Percentiles rank a stretch among this genome's conserved stretches.
Evolutionary conservation across 1,140 invertebrate genomes (phyloP).

Genomic region (Zaprionus nigranus): DNA sequence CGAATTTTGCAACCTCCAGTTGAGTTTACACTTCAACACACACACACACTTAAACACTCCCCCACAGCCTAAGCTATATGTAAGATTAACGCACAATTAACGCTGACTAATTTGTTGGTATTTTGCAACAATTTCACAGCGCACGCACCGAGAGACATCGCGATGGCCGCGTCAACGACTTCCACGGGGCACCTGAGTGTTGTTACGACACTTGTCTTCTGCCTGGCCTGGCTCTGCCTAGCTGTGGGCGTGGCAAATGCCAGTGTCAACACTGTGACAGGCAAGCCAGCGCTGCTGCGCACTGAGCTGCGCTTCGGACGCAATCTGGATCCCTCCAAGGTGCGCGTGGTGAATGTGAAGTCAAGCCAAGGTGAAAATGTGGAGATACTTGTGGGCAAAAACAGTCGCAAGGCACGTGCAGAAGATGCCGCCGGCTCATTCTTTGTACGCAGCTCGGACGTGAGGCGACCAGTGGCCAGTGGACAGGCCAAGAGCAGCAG

Average conservation of each 20-base stretch:
- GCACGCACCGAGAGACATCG: constrained; percentile 31
- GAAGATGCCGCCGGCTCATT: constrained; percentile 81
- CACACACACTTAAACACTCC: not conserved
- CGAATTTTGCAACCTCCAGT: too few species aligned
- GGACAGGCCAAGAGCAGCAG: constrained; percentile 7
- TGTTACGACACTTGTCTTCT: constrained; percentile 15
- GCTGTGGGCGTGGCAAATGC: constrained; percentile 11
- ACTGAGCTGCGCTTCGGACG: constrained; percentile 91
- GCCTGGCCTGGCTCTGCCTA: constrained; percentile 2
- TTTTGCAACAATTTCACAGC: constrained; percentile 52
- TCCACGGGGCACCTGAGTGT: constrained; percentile 28
- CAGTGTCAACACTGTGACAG: constrained; percentile 47
- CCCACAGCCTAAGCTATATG: not conserved
- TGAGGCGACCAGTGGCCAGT: constrained; percentile 37
- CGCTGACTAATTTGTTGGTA: constrained; percentile 41
- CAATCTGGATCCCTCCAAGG: constrained; percentile 90
- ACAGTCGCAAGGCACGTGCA: constrained; percentile 70
- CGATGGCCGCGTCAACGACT: constrained; percentile 35
- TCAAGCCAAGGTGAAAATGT: constrained; percentile 90
- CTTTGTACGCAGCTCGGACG: constrained; percentile 84
- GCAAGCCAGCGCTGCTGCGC: constrained; percentile 86
- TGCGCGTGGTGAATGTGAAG: constrained; percentile 90
- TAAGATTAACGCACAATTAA: constrained; percentile 33
- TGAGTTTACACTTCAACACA: not conserved
- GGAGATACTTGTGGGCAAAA: constrained; percentile 90